Percentiles rank a stretch among this genome's conserved stretches.
Evolutionary conservation across 2,113 vertebrate species (phyloP).

Genomic region (Empidonax alnorum): DNA sequence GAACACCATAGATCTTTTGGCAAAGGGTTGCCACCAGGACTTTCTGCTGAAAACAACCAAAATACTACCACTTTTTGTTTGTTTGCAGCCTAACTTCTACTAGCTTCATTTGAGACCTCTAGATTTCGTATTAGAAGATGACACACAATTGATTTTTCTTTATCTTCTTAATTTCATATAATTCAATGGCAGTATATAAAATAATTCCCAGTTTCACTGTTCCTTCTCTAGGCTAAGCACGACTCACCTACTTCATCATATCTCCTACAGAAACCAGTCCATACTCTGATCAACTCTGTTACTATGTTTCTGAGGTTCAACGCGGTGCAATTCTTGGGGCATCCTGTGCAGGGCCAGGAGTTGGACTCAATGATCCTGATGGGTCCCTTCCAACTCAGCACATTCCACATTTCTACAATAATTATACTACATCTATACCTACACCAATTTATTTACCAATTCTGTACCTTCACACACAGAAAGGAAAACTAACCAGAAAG

Average conservation of each 20-base stretch:
- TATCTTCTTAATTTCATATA: background rate
- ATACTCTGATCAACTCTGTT: background rate
- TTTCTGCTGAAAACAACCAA: background rate
- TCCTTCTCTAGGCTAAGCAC: background rate
- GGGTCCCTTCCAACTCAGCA: background rate
- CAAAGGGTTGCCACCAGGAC: background rate
- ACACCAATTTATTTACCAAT: background rate
- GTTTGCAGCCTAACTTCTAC: background rate
- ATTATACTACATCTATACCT: background rate
- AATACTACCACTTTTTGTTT: background rate
- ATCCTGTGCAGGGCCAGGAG: background rate
- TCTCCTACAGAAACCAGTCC: background rate
- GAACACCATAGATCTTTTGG: accelerated
- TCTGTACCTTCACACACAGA: background rate
- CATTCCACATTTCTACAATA: background rate
- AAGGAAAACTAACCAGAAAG: background rate
- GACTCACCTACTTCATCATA: background rate
- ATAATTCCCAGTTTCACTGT: background rate
- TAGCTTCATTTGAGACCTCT: background rate
- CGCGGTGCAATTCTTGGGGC: accelerated
- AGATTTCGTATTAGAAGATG: background rate
- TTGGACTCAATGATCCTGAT: background rate
- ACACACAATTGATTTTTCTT: background rate
- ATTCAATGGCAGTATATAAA: background rate
- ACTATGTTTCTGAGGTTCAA: background rate